Evolutionary conservation across 35 echinoderm and acorn worm species (phyloP), one percentile per base, ranked within the genome.

Genomic region (Apostichopus californicus): DNA sequence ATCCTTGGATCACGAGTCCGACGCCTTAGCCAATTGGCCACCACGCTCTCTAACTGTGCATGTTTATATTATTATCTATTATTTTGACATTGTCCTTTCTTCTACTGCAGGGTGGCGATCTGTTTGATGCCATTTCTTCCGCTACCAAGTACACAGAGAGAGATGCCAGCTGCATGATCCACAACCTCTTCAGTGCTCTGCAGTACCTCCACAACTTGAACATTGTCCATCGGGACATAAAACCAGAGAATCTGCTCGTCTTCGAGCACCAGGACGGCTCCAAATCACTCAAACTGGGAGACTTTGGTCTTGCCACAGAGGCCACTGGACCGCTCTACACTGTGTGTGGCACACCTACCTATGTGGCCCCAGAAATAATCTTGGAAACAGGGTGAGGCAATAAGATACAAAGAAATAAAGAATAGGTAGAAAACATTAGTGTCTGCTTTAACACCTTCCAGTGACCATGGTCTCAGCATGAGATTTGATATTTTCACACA

Each of bases 141-240:
- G 90, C 97, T 54, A 99, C 95, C 54, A 99, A 99, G 79, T 99
- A 99, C 93, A 99, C 97, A 18, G 97, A 99, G 90, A 92, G 97
- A 0, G 97, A 99, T 66, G 97, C 95, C 75, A 96, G 97, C 92
- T 96, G 97, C 61, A 99, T 99, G 97, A 92, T 99, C 0, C 95
- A 99, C 84, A 99, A 99, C 89, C 78, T 99, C 59, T 94, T 92
- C 77, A 99, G 97, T 57, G 95, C 97, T 75, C 93, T 99, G 54
- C 92, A 96, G 60, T 99, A 99, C 61, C 86, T 99, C 6, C 97
- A 99, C 79, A 91, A 93, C 77, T 86, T 99, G 87, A 96, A 93
- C 88, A 93, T 99, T 55, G 97, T 99, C 22, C 97, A 99, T 86
- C 95, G 97, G 6, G 97, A 99, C 92, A 96, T 99, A 92, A 99